Base-by-base conservation (phyloP, 1,140 invertebrate species). In the Cepaea nemoralis region DNA sequence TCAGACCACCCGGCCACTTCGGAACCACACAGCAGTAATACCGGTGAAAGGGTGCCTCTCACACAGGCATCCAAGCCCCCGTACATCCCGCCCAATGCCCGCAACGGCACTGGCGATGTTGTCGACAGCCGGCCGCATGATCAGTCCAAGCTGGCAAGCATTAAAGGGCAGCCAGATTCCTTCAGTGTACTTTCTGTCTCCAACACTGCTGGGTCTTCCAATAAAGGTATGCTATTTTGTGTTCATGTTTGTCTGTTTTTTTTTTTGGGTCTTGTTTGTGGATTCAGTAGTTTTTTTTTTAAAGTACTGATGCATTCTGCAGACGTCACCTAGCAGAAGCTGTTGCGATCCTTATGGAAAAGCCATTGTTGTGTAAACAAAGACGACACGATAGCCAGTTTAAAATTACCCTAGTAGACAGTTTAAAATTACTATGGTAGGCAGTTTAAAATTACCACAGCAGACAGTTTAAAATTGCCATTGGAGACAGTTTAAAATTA, bases 81-180 rank as follows among this genome's bases (percentile, higher is more conserved):
- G 3, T 77, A 77, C 33, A 35, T 77, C 50, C 75, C 75, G 3
- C 75, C 75, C 19, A 63, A 55, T 77, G 10, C 75, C 24, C 75
- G 75, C 27, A 77, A 77, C 39, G 75, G 75, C 1, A 66, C 31
- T 2, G 66, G 77, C 1, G 59, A 78, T 24, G 35, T 39, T 42
- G 31, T 35, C 31, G 55, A 66, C 42, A 39, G n/a, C 5, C 2
- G 27, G 16, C 16, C 75, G 2, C 16, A 1, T 2, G 50, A 77
- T 8, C 31, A 37, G 8, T 35, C 27, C 10, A 48, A 45, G 22
- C 24, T 10, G 33, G 2, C 31, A 2, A 50, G 22, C 42, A 0
- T 16, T 0, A 77, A 66, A 31, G 55, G 35, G 0, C 22, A 66
- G 33, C 22, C 50, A 39, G 55, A 77, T n/a, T 77, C 75, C 27